phyloP scores from a whole-genome alignment of 1,140 invertebrate species.

The Delia radicum region DNA sequence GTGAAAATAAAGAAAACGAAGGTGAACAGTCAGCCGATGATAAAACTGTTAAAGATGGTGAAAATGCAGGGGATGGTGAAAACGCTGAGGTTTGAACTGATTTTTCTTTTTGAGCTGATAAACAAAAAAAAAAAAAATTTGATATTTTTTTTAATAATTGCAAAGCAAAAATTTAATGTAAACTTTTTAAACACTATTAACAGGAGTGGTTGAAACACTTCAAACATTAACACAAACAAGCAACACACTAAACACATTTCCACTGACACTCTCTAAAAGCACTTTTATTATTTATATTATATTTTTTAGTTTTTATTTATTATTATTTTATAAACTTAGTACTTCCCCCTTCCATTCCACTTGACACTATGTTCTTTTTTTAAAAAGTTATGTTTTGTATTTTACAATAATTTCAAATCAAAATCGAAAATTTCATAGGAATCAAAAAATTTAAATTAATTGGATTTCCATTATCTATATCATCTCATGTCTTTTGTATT shows the following conservation, averaged over 20 bases:
- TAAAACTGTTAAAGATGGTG: conserved; percentile 14
- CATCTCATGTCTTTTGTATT: too few species aligned
- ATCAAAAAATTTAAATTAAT: too few species aligned
- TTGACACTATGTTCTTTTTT: not conserved
- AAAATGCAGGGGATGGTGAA: too few species aligned
- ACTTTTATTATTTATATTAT: not conserved
- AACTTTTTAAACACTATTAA: conserved; percentile 6
- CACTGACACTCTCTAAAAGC: conserved; percentile 1
- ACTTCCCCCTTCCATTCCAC: conserved; percentile 2
- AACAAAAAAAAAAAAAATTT: conserved; percentile 3
- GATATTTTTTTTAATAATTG: conserved; percentile 12
- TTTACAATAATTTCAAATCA: too few species aligned
- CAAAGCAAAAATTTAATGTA: conserved; percentile 11
- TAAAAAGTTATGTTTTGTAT: not conserved
- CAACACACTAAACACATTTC: conserved; percentile 9
- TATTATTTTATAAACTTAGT: conserved; percentile 7
- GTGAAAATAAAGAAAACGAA: conserved; percentile 37
- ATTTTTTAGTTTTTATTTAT: not conserved
- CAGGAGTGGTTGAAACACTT: not conserved
- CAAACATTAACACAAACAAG: not conserved
- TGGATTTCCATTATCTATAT: too few species aligned
- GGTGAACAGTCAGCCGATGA: conserved; percentile 32
- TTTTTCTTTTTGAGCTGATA: conserved; percentile 11
- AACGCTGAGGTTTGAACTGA: conserved; percentile 29
- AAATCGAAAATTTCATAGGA: too few species aligned